Percentiles rank a stretch among this genome's conserved stretches.
phyloP scores from a whole-genome alignment of 2,113 vertebrate species.

The Neotragus pygmaeus region DNA sequence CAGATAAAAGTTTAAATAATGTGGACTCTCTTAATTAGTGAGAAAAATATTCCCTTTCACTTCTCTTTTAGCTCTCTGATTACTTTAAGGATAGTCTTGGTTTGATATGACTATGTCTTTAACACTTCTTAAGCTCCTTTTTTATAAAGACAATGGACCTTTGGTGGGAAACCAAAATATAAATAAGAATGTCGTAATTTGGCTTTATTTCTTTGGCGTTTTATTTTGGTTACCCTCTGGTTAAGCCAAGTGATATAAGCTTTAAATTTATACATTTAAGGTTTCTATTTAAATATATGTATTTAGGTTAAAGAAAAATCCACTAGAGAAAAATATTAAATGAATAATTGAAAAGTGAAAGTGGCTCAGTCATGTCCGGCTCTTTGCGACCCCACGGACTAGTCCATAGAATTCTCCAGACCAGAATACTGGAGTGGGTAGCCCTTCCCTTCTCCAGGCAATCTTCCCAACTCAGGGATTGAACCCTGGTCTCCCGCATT shows the following conservation, averaged over 20 bases:
- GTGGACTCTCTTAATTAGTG: not conserved
- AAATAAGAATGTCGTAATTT: not conserved
- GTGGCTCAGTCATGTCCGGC: accelerated
- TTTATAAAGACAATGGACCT: not conserved
- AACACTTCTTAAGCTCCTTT: not conserved
- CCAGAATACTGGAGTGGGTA: not conserved
- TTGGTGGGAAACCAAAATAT: not conserved
- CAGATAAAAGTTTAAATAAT: not conserved
- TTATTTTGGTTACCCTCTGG: not conserved
- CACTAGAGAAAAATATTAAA: not conserved
- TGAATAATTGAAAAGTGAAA: not conserved
- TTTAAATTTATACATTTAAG: not conserved
- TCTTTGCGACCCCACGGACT: not conserved
- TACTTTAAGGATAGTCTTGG: not conserved
- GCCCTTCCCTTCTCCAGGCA: not conserved
- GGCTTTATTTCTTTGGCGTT: not conserved
- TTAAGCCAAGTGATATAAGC: not conserved
- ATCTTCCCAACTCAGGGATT: not conserved
- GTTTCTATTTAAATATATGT: slow-evolving; percentile 20
- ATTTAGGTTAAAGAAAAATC: slow-evolving; percentile 26
- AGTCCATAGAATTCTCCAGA: not conserved
- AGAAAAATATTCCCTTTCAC: not conserved
- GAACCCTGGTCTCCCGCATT: not conserved
- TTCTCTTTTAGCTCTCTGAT: not conserved
- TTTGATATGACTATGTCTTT: not conserved